These are phyloP conservation scores for Dromas ardeola DNA, from an alignment of 2,113 vertebrate species.

Conservation along the genomic window DNA sequence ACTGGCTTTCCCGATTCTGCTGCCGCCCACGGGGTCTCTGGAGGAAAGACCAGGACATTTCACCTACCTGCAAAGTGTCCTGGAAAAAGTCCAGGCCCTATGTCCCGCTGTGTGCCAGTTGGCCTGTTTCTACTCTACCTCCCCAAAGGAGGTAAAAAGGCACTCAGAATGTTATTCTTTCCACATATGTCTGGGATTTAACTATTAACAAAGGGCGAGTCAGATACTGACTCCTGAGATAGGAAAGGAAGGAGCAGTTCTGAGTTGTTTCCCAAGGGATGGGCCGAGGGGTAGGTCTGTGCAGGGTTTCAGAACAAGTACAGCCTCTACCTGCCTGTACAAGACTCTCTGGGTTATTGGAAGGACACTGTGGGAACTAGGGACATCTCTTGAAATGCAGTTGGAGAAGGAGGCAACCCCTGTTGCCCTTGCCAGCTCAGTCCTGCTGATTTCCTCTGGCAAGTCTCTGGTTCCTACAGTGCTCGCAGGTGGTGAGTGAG, in stretches of 20 bases:
- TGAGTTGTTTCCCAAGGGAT: neutral
- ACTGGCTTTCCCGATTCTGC: neutral
- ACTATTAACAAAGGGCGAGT: neutral
- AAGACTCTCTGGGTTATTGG: neutral
- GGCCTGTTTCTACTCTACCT: neutral
- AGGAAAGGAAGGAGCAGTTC: neutral
- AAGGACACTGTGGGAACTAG: neutral
- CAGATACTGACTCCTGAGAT: neutral
- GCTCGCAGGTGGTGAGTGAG: neutral
- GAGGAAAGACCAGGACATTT: neutral
- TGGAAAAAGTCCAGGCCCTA: neutral
- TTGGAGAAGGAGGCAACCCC: neutral
- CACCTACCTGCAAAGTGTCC: neutral
- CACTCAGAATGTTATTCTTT: neutral
- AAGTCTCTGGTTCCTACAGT: neutral
- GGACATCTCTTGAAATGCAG: neutral
- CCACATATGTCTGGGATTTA: neutral
- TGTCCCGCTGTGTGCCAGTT: neutral
- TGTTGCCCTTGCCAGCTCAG: neutral
- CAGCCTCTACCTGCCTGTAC: neutral
- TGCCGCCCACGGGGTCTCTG: neutral
- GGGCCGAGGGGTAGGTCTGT: too few relatives aligned
- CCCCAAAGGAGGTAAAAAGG: neutral
- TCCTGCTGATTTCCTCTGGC: neutral
- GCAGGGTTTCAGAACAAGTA: neutral